Percentiles rank a stretch among this genome's conserved stretches.
Evolutionary conservation across 2,888 invertebrate genomes (phyloP).

Genomic region (Dermolepida albohirtum): DNA sequence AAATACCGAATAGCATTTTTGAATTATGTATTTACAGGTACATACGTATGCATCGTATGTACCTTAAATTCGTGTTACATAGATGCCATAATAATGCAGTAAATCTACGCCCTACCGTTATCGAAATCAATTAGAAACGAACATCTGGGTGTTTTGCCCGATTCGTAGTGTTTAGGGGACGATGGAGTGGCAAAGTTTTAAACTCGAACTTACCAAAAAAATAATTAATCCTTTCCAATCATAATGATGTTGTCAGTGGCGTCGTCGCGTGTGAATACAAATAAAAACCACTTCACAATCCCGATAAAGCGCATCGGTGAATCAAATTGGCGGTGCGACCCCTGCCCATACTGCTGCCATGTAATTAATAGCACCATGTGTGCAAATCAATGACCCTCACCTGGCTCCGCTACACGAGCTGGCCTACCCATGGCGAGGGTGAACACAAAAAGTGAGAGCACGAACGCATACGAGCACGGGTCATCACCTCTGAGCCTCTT

Average conservation of each 20-base stretch:
- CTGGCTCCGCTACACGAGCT: conserved; percentile 51
- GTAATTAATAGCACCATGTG: conserved; percentile 60
- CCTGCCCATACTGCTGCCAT: conserved; percentile 51
- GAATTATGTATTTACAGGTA: too few species aligned
- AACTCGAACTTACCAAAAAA: conserved; percentile 25
- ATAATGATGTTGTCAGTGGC: conserved; percentile 41
- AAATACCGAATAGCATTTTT: too few species aligned
- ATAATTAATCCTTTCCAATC: conserved; percentile 41
- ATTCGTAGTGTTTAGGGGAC: conserved; percentile 13
- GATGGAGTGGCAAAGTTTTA: conserved; percentile 24
- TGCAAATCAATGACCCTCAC: conserved; percentile 60
- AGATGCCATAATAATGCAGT: background rate
- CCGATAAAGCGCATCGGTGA: conserved; percentile 51
- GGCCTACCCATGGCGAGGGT: conserved; percentile 45
- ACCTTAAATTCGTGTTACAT: too few species aligned
- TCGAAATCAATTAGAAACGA: conserved; percentile 18
- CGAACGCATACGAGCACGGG: conserved; percentile 43
- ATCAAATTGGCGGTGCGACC: conserved; percentile 50
- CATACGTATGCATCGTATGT: too few species aligned
- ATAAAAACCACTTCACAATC: conserved; percentile 49
- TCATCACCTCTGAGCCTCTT: conserved; percentile 42
- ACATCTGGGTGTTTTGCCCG: conserved; percentile 31
- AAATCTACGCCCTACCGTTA: conserved; percentile 8
- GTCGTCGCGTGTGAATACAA: conserved; percentile 50
- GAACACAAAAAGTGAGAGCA: conserved; percentile 46